Evolutionary conservation across 2,888 invertebrate species (phyloP), one percentile per base, ranked within the genome.

Genomic region (Tinea pellionella): DNA sequence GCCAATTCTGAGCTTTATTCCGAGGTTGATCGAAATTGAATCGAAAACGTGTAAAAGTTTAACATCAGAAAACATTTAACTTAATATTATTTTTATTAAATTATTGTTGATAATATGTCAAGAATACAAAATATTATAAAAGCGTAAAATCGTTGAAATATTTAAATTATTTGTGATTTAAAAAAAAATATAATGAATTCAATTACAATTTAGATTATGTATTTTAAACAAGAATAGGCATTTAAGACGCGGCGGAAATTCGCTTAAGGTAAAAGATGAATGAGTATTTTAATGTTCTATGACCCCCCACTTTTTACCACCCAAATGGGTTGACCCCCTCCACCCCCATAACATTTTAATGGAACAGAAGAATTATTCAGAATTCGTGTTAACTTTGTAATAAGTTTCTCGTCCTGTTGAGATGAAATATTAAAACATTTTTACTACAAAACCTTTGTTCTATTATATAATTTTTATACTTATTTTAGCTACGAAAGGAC

Each of bases 51-150:
- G 59, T 13, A 18, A 47, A 19, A 57, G 37, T 61, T 60, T 30
- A 43, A 11, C 43, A 41, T 24, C 12, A 12, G 61, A 47, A 41
- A n/a, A 59, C 61, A 61, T 47, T 57, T 43, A 37, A n/a, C 59
- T 18, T 37, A 7, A 43, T 57, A 47, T 37, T 13, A 51, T 61
- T n/a, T n/a, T n/a, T n/a, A n/a, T n/a, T n/a, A n/a, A n/a, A n/a
- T n/a, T n/a, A n/a, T n/a, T n/a, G n/a, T n/a, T n/a, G n/a, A n/a
- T n/a, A n/a, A n/a, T n/a, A n/a, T n/a, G n/a, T n/a, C n/a, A n/a
- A n/a, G n/a, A n/a, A n/a, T n/a, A n/a, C n/a, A n/a, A n/a, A n/a
- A n/a, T n/a, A n/a, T n/a, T n/a, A n/a, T n/a, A n/a, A n/a, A n/a
- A n/a, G n/a, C n/a, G n/a, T n/a, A n/a, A n/a, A n/a, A n/a, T n/a